phyloP scores from a whole-genome alignment of 1,140 invertebrate species.

The Sweltsa coloradensis region DNA sequence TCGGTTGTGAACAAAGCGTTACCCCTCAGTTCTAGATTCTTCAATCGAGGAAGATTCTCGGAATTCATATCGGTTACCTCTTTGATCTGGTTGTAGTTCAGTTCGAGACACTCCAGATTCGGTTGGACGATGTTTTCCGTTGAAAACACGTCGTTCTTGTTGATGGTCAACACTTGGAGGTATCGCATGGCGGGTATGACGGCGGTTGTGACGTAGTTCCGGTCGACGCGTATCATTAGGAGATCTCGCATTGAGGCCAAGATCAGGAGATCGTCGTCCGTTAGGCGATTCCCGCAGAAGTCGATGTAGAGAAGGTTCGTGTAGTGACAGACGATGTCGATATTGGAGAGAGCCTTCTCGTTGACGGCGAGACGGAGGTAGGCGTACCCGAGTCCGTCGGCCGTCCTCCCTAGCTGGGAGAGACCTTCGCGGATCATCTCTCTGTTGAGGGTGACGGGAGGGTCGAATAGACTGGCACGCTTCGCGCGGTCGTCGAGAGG shows the following conservation, averaged over 20 bases:
- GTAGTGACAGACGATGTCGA: slow-evolving; percentile 31
- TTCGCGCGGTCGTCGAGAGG: not conserved
- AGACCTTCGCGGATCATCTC: not conserved
- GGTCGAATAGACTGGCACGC: not conserved
- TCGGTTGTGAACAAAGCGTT: slow-evolving; percentile 33
- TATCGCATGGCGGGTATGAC: slow-evolving; percentile 34
- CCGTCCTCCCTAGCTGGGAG: not conserved
- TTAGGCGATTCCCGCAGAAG: slow-evolving; percentile 35
- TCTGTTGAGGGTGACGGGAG: not conserved
- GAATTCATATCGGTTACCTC: slow-evolving; percentile 23
- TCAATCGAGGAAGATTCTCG: slow-evolving; percentile 27
- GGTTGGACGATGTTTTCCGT: slow-evolving; percentile 36
- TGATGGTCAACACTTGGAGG: slow-evolving; percentile 37
- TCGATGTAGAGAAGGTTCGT: slow-evolving; percentile 39
- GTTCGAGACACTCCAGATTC: slow-evolving; percentile 34
- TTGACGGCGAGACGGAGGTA: not conserved
- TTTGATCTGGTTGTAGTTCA: slow-evolving; percentile 33
- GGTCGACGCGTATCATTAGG: slow-evolving; percentile 35
- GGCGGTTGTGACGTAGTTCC: slow-evolving; percentile 32
- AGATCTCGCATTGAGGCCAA: slow-evolving; percentile 34
- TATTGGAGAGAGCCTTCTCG: slow-evolving; percentile 27
- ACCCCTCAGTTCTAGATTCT: slow-evolving; percentile 33
- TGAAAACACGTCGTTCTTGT: slow-evolving; percentile 32
- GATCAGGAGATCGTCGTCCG: slow-evolving; percentile 31
- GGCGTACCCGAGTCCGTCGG: not conserved